Conservation (phyloP, 92 coral and sea anemone genomes). For the Galaxea fascicularis region DNA sequence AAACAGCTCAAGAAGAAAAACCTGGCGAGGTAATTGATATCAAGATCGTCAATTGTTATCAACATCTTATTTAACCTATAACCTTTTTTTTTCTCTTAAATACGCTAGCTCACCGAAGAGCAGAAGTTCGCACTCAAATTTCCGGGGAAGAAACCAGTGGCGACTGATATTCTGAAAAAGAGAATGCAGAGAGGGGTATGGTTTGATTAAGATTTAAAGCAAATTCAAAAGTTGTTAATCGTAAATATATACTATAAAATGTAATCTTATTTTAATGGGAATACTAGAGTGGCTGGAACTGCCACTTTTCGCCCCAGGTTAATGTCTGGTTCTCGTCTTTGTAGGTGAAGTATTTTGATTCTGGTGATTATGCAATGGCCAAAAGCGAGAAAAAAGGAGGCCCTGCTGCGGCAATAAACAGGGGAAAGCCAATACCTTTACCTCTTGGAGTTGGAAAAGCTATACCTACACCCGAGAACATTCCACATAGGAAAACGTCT, state of each 20-base stretch:
- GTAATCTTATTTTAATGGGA: not conserved
- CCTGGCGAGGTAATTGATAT: slow-evolving; percentile 45
- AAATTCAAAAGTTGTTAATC: not conserved
- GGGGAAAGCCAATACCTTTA: slow-evolving; percentile 63
- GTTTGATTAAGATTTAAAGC: not conserved
- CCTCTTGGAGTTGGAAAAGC: slow-evolving; percentile 91
- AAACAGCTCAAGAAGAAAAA: slow-evolving; percentile 48
- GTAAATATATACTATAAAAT: not conserved
- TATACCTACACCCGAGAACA: slow-evolving; percentile 97
- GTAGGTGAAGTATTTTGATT: slow-evolving; percentile 97
- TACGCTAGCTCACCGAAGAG: slow-evolving; percentile 83
- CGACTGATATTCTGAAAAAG: slow-evolving; percentile 87
- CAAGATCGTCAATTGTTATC: not conserved
- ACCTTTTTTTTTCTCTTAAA: not conserved
- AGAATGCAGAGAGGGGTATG: slow-evolving; percentile 93
- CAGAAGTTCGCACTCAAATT: slow-evolving; percentile 88
- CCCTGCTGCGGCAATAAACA: slow-evolving; percentile 68
- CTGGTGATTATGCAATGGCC: slow-evolving; percentile 98
- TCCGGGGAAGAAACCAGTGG: slow-evolving; percentile 88
- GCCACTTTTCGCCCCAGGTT: not conserved
- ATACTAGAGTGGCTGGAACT: not conserved
- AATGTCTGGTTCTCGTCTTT: not conserved
- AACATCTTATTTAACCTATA: too few species aligned
- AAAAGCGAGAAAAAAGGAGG: slow-evolving; percentile 89
- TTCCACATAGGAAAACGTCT: slow-evolving; percentile 98